Conservation (phyloP, 2,888 invertebrate genomes). For the Reticulitermes lucifugus region DNA sequence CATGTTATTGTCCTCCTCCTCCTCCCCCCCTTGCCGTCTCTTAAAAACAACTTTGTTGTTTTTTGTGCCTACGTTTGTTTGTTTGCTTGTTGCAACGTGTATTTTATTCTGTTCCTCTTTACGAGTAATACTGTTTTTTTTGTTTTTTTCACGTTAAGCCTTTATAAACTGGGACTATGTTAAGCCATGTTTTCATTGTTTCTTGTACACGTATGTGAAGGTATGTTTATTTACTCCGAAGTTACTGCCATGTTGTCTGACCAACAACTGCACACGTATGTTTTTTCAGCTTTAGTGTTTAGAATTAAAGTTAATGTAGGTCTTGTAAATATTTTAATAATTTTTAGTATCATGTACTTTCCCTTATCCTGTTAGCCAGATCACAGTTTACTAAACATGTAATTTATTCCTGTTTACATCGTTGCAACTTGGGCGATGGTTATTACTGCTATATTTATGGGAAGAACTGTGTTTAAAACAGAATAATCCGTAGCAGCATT, state of each 20-base stretch:
- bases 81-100: conserved; percentile 23
- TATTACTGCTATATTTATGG: background rate
- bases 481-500: background rate
- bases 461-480: background rate
- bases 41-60: conserved; percentile 31
- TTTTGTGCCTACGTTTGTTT: conserved; percentile 15
- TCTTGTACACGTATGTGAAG: background rate
- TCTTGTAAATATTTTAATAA: conserved; percentile 20
- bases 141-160: conserved; percentile 26
- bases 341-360: background rate
- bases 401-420: background rate
- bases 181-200: conserved; percentile 26
- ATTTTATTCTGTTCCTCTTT: conserved; percentile 1
- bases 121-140: background rate
- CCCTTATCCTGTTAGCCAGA: background rate
- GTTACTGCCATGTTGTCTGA: background rate
- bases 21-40: background rate
- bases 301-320: background rate
- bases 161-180: background rate
- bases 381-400: background rate
- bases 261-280: background rate
- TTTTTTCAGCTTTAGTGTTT: background rate
- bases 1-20: conserved; percentile 6
- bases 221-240: background rate
- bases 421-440: background rate